A percentile compares a stretch with the other conserved stretches of the same genome.
These are phyloP conservation scores for Fopius arisanus DNA, from an alignment of 1,140 invertebrate genomes.

Conservation along the genomic window DNA sequence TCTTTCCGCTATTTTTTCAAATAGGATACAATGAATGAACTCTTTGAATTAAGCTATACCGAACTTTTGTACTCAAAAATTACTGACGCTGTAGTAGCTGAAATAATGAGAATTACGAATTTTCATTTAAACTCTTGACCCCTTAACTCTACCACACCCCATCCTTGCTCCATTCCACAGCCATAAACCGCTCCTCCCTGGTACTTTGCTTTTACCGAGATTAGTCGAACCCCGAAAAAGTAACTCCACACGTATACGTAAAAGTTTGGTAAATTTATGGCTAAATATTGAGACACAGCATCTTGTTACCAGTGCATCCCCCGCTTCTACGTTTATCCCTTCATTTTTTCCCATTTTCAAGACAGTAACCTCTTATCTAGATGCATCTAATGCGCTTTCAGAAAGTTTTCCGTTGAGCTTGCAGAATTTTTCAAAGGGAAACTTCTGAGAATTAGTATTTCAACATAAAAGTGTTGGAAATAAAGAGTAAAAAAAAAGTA, in stretches of 20 bases:
- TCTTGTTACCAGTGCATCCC: background rate
- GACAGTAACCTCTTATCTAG: constrained; percentile 1
- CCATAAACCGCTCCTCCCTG: constrained; percentile 21
- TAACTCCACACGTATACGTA: constrained; percentile 9
- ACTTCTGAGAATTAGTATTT: background rate
- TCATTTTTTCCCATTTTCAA: background rate
- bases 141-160: background rate
- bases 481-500: background rate
- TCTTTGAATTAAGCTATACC: background rate
- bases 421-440: background rate
- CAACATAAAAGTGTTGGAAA: background rate
- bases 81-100: background rate
- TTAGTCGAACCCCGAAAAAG: constrained; percentile 28
- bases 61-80: background rate
- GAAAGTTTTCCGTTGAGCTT: constrained; percentile 1
- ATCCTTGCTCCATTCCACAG: background rate
- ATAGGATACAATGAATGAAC: background rate
- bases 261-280: constrained; percentile 46
- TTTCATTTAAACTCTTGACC: constrained; percentile 40
- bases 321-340: constrained; percentile 21
- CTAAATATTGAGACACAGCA: constrained; percentile 41
- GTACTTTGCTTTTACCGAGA: constrained; percentile 45
- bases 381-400: constrained; percentile 2
- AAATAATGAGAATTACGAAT: constrained; percentile 41
- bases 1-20: background rate